Evolutionary conservation across 2,113 vertebrate species (phyloP).

Genomic region (Neomonachus schauinslandi): DNA sequence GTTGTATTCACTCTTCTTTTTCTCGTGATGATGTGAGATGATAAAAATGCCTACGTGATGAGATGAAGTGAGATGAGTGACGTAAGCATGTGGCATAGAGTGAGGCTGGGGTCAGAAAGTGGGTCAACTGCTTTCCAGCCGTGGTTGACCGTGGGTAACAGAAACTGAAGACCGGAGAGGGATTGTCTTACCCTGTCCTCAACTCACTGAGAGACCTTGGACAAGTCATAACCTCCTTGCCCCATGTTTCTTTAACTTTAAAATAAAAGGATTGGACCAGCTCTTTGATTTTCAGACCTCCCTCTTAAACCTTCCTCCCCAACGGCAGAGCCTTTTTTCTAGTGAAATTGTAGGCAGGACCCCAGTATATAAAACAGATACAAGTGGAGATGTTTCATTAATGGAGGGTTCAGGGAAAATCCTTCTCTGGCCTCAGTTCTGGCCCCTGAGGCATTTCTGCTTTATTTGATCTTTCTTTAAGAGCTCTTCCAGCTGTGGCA

Average conservation of each 20-base stretch:
- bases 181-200: neutral
- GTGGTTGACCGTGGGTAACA: neutral
- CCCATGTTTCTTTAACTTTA: neutral
- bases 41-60: neutral
- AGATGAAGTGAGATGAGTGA: neutral
- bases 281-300: conserved; percentile 9
- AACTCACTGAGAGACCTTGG: neutral
- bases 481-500: conserved; percentile 28
- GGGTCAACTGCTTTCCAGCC: neutral
- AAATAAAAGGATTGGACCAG: neutral
- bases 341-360: conserved; percentile 8
- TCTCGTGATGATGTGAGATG: neutral
- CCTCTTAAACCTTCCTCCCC: neutral
- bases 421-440: neutral
- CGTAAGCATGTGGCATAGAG: neutral
- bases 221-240: neutral
- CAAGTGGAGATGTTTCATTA: neutral
- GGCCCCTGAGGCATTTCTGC: neutral
- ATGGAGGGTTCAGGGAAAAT: neutral
- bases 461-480: conserved; percentile 38
- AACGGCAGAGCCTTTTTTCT: neutral
- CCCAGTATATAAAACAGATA: conserved; percentile 53
- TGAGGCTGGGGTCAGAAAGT: neutral
- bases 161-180: neutral
- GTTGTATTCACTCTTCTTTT: neutral